These are phyloP conservation scores for Dasyornis broadbenti DNA, from an alignment of 2,113 vertebrate genomes.

Conservation along the genomic window DNA sequence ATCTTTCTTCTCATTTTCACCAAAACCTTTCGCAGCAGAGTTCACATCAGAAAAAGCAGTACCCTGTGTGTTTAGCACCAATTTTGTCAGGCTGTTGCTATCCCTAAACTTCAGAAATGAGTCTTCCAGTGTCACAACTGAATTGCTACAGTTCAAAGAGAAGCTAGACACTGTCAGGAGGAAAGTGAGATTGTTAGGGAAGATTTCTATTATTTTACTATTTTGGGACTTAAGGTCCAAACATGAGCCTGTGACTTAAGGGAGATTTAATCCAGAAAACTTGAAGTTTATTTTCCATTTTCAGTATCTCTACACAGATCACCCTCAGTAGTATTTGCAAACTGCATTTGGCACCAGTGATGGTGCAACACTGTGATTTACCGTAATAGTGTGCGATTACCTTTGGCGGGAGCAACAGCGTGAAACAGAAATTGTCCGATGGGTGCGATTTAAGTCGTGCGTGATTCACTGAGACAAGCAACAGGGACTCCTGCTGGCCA, in stretches of 20 bases:
- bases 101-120: neutral
- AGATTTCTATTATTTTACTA: neutral
- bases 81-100: neutral
- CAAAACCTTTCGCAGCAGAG: neutral
- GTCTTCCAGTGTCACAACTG: neutral
- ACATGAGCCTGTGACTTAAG: neutral
- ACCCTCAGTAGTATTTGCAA: neutral
- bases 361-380: neutral
- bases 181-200: neutral
- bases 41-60: neutral
- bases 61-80: neutral
- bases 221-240: neutral
- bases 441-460: neutral
- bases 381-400: neutral
- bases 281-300: neutral
- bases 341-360: neutral
- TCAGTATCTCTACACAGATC: neutral
- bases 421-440: neutral
- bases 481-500: conserved; percentile 60
- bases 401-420: neutral
- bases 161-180: neutral
- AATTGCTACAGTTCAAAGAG: neutral
- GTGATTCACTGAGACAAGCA: conserved; percentile 24
- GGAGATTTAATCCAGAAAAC: neutral
- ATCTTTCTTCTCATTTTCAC: neutral